Evolutionary conservation across 2,797 vertebrate species (phyloP), one percentile per base, ranked within the genome.

Genomic region (Bovichtus variegatus): DNA sequence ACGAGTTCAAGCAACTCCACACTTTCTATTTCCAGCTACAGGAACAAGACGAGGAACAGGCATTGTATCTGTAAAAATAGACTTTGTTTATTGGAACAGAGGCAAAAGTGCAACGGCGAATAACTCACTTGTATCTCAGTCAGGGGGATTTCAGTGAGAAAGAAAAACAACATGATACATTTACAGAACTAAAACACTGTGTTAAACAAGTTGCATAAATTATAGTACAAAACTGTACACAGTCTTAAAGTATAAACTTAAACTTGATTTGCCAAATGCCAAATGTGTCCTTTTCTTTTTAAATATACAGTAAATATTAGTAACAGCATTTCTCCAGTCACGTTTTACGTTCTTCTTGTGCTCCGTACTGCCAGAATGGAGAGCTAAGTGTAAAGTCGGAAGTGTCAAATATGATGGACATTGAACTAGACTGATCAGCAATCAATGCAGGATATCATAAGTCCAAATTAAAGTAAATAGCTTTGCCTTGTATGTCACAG

Each of bases 181-280:
- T 84, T 77, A 84, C 72, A 87, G 54, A 80, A 70, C 50, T 82
- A 78, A 44, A 83, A 78, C 75, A 70, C 64, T 51, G 73, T 78
- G 71, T 76, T 81, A 71, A 83, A 85, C 72, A 61, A 82, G 59
- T 64, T 79, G 78, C 73, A 91, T 92, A 91, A 93, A 86, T 92
- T 92, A 90, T 53, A 89, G 85, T 91, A 93, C 88, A 91, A 89
- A 93, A 88, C 89, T 89, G 90, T 92, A 92, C 90, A 92, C 63
- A 72, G 87, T 88, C 89, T 91, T 82, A 89, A 86, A 89, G 73
- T 89, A 92, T 91, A 92, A 90, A 91, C 88, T 93, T 54, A 60
- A 46, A 62, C 69, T 81, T 73, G 55, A 79, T 86, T 88, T 74
- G 50, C 64, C 76, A 73, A 82, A 71, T 68, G 63, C 61, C 41